A percentile compares a stretch with the other conserved stretches of the same genome.
Conservation (phyloP, 2,888 invertebrate genomes). For the Tanypteryx hageni region DNA sequence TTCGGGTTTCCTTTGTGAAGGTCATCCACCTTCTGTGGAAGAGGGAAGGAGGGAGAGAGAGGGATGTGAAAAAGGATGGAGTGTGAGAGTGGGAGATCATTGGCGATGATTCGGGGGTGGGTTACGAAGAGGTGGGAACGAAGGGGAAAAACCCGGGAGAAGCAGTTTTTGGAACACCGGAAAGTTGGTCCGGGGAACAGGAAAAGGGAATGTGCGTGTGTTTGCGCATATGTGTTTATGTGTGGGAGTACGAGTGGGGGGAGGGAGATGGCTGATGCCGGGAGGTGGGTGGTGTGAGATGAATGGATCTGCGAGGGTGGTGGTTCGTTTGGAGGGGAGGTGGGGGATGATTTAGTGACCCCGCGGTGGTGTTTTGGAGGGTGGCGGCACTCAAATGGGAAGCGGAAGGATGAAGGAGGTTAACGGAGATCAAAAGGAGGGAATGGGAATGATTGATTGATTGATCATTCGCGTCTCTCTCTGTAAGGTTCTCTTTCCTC, state of each 20-base stretch:
- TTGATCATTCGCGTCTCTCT: neutral
- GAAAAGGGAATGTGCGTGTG: neutral
- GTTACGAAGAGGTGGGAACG: neutral
- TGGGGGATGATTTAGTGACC: neutral
- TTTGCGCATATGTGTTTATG: neutral
- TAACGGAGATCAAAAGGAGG: constrained; percentile 18
- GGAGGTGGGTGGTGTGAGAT: neutral
- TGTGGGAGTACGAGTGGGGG: neutral
- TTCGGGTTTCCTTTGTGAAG: too few relatives aligned
- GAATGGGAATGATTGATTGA: constrained; percentile 19
- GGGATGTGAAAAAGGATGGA: too few relatives aligned
- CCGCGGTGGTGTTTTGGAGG: constrained; percentile 14
- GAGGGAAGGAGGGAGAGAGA: too few relatives aligned
- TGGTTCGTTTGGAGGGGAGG: neutral
- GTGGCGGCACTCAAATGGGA: neutral
- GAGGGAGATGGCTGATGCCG: neutral
- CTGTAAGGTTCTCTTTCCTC: constrained; percentile 1
- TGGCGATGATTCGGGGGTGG: too few relatives aligned
- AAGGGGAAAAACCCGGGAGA: constrained; percentile 2
- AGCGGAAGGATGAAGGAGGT: neutral
- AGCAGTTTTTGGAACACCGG: constrained; percentile 19
- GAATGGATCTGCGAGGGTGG: neutral
- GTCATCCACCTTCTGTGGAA: too few relatives aligned
- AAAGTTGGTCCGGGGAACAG: neutral
- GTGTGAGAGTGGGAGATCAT: too few relatives aligned